Evolutionary conservation across 2,888 invertebrate genomes (phyloP), one percentile per base, ranked within the genome.

Genomic region (Sinelater perroti): DNA sequence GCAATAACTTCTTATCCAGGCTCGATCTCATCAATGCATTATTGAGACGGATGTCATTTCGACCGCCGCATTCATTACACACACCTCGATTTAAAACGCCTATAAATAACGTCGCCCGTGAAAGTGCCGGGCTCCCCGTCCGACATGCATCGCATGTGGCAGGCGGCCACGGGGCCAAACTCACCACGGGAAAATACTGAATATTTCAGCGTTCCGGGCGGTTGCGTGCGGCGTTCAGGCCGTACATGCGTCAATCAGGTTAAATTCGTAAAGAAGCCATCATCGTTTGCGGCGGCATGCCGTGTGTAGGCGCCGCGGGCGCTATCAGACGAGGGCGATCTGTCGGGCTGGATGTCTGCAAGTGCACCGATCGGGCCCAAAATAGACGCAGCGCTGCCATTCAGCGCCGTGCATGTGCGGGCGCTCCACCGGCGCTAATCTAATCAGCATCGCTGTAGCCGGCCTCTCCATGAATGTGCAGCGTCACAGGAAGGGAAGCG

Each of bases 401-500:
- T n/a, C 18, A 11, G 33, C 14, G 33, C 7, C 33, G 33, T 24
- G 46, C 20, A 46, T 17, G 17, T 18, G 31, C 46, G 33, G 11
- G 30, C n/a, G 21, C 30, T 46, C 31, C 46, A 18, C 11, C 24
- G 26, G 21, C 11, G 14, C 13, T 40, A 31, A 46, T 46, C 46
- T 46, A 46, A 46, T 44, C 24, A 21, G 21, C 5, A 13, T 40
- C 38, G 24, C 24, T 13, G 13, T 24, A 10, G 13, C 2, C 2
- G 7, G 14, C 40, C 13, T 35, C 20, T 3, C 33, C 33, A 31
- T 13, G 33, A 30, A 46, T 30, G 46, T 33, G 8, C 1, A 53
- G 47, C 40, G 40, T 13, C 14, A 40, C 38, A 16, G 26, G 50
- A 51, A 56, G 50, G 35, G 50, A 56, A 56, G 28, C 36, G 36